Percentiles rank a stretch among this genome's conserved stretches.
Conservation (phyloP, 2,113 vertebrate genomes). For the Rallus limicola region DNA sequence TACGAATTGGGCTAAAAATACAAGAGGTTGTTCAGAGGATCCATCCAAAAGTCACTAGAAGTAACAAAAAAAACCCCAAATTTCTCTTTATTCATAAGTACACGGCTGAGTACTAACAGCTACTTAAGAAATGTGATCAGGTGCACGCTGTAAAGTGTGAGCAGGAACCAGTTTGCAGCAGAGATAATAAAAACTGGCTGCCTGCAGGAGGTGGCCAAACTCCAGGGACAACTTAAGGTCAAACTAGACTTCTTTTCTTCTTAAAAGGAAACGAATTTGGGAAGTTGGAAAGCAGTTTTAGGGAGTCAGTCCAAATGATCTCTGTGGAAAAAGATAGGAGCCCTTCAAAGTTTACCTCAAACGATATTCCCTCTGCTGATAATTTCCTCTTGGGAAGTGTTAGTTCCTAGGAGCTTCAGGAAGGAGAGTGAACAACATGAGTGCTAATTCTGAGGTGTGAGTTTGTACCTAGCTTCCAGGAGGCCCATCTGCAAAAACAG, state of each 20-base stretch:
- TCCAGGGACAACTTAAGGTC: background rate
- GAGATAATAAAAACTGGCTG: background rate
- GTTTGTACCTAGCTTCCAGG: background rate
- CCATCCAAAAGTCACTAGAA: background rate
- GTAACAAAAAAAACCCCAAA: background rate
- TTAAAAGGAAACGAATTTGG: background rate
- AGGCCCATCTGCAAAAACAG: background rate
- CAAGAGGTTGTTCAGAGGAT: background rate
- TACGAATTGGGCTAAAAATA: background rate
- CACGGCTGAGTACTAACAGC: background rate
- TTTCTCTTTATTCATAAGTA: background rate
- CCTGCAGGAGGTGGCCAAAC: background rate
- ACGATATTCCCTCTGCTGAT: background rate
- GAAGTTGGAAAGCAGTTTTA: background rate
- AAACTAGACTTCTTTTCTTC: background rate
- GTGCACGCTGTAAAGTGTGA: background rate
- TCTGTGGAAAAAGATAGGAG: background rate
- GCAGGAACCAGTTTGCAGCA: background rate
- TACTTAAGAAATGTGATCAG: background rate
- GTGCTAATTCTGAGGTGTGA: background rate
- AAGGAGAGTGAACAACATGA: accelerated
- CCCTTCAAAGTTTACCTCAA: background rate
- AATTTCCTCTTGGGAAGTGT: background rate
- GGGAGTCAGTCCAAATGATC: background rate
- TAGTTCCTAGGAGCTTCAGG: background rate